Evolutionary conservation across 2,113 vertebrate genomes (phyloP).

Genomic region (Dissostichus mawsoni): DNA sequence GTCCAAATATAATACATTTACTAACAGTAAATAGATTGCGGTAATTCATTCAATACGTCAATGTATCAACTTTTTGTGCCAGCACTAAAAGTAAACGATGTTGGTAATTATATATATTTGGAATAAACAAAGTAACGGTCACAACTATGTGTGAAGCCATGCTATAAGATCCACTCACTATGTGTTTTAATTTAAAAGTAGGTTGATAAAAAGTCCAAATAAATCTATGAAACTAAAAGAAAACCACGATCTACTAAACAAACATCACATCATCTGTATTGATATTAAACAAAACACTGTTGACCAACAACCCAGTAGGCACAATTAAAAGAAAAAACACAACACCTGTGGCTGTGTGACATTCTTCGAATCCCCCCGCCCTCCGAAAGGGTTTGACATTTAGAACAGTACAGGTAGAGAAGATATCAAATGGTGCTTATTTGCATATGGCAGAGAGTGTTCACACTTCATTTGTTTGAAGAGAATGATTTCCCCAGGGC

Average conservation of each 20-base stretch:
- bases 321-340: conserved; percentile 34
- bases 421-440: conserved; percentile 62
- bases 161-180: background rate
- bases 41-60: background rate
- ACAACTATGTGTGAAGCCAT: background rate
- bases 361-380: conserved; percentile 11
- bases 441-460: conserved; percentile 69
- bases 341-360: conserved; percentile 61
- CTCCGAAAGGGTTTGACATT: conserved; percentile 65
- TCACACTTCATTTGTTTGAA: conserved; percentile 72
- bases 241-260: background rate
- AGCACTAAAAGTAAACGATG: too few relatives aligned
- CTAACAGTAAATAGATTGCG: background rate
- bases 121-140: too few relatives aligned
- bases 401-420: conserved; percentile 61
- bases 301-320: conserved; percentile 17
- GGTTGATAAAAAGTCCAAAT: background rate
- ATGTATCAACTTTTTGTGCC: too few relatives aligned
- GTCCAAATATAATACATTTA: too few relatives aligned
- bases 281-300: conserved; percentile 23
- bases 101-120: too few relatives aligned
- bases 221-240: background rate
- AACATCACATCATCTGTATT: background rate
- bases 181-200: background rate
- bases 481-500: conserved; percentile 69